Percentiles rank a stretch among this genome's conserved stretches.
These are phyloP conservation scores for Alosa sapidissima DNA, from an alignment of 2,797 vertebrate species.

Conservation along the genomic window DNA sequence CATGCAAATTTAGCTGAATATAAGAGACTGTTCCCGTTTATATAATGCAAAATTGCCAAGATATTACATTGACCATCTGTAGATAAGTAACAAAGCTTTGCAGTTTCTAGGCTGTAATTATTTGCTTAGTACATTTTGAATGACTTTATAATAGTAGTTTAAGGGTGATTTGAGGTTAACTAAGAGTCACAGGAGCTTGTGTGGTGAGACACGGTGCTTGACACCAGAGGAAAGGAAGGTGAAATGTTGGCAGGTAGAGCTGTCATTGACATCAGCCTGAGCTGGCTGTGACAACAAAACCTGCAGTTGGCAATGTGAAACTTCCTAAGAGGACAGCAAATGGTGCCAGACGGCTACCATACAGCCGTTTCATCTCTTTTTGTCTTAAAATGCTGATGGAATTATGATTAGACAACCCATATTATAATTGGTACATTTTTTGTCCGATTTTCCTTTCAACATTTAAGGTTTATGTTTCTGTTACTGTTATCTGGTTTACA, in stretches of 20 bases:
- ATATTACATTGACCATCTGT: neutral
- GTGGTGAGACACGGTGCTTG: neutral
- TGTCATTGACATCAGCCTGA: neutral
- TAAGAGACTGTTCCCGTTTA: neutral
- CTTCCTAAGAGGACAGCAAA: neutral
- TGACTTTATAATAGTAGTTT: neutral
- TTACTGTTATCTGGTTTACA: no score
- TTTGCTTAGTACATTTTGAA: neutral
- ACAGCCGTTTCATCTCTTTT: neutral
- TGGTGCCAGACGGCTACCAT: neutral
- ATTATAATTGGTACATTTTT: neutral
- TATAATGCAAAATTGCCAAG: neutral
- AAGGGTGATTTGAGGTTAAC: neutral
- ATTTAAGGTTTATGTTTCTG: no score
- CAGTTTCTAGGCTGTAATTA: neutral
- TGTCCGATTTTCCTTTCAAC: no score
- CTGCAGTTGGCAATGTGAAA: neutral
- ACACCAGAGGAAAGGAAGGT: constrained; percentile 1
- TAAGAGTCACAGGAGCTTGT: neutral
- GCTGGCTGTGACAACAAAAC: constrained; percentile 16
- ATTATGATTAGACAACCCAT: neutral
- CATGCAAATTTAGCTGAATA: neutral
- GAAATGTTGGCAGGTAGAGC: constrained; percentile 1
- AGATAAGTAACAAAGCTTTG: neutral
- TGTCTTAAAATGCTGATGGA: neutral